Conservation (phyloP, 1,140 invertebrate genomes). For the Atta texana region DNA sequence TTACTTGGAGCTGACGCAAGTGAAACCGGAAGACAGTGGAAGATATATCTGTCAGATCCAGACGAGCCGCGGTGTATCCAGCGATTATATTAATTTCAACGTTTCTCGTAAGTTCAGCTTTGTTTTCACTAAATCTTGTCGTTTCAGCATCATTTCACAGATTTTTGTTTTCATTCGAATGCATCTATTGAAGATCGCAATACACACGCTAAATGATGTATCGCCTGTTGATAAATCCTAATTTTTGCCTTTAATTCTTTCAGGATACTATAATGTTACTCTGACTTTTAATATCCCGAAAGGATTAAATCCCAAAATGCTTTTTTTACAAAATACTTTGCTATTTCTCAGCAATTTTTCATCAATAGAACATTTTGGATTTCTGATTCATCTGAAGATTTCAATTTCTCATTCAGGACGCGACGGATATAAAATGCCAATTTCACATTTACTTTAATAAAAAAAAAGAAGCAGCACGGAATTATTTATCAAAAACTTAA, state of each 20-base stretch:
- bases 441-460: constrained; percentile 35
- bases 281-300: not conserved
- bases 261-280: not conserved
- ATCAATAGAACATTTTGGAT: not conserved
- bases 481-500: constrained; percentile 22
- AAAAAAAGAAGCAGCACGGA: not conserved
- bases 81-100: constrained; percentile 90
- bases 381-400: constrained; percentile 1
- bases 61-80: constrained; percentile 84
- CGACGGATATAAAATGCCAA: not conserved
- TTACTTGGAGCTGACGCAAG: constrained; percentile 82
- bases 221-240: constrained; percentile 25
- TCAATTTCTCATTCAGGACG: not conserved
- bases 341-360: constrained; percentile 6
- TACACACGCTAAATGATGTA: constrained; percentile 35
- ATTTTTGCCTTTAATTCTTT: constrained; percentile 36
- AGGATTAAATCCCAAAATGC: constrained; percentile 29
- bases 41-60: constrained; percentile 90
- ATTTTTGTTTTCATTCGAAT: constrained; percentile 34
- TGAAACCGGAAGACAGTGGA: constrained; percentile 89
- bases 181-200: constrained; percentile 23
- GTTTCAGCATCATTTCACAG: constrained; percentile 35
- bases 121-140: not conserved
- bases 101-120: constrained; percentile 89
- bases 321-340: constrained; percentile 48